A percentile compares a stretch with the other conserved stretches of the same genome.
phyloP scores from a whole-genome alignment of 2,113 vertebrate genomes.

The Sinocyclocheilus anophthalmus region DNA sequence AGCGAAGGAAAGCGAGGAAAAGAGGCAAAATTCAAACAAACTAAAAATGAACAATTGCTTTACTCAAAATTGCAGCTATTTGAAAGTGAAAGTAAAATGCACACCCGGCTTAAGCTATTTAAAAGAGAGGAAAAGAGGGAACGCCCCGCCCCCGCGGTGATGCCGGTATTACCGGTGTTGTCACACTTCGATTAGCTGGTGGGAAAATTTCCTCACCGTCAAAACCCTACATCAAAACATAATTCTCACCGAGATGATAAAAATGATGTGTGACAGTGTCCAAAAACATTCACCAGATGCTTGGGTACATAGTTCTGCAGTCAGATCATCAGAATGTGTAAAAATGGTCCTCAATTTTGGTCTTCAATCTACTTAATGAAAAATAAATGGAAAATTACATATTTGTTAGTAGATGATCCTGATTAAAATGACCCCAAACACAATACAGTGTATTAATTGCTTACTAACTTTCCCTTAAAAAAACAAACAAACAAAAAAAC shows the following conservation, averaged over 20 bases:
- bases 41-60: no score
- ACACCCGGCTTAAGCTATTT: no score
- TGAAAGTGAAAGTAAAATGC: no score
- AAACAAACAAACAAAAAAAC: neutral
- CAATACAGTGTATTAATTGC: neutral
- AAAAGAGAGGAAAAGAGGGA: no score
- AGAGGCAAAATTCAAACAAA: no score
- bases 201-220: no score
- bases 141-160: no score
- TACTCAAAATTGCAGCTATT: no score
- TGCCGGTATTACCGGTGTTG: no score
- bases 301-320: neutral
- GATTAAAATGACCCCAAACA: neutral
- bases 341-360: neutral
- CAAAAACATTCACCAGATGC: neutral
- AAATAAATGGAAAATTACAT: neutral
- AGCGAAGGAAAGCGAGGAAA: no score
- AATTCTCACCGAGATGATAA: neutral
- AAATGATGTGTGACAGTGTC: neutral
- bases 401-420: neutral
- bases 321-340: neutral
- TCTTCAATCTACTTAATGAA: neutral
- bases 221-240: neutral
- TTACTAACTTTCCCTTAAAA: no score
- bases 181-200: no score